Conservation (phyloP, 2,113 vertebrate species). For the Chaetodon auriga region DNA sequence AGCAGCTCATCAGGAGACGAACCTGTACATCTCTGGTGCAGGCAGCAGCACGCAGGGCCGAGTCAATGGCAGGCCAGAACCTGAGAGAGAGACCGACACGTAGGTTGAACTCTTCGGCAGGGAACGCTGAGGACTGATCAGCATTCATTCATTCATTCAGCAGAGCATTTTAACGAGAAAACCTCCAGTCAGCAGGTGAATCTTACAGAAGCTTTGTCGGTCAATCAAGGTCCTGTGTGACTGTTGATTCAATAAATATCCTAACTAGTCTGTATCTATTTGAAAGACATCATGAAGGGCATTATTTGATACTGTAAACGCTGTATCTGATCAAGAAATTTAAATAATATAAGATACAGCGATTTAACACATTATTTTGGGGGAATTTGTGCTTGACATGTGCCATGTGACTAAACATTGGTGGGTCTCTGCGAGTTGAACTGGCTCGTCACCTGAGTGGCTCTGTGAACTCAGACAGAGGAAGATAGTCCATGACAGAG, state of each 20-base stretch:
- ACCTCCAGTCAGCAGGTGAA: background rate
- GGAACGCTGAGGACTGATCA: too few species aligned
- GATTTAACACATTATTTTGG: background rate
- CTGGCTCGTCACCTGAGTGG: slow-evolving; percentile 75
- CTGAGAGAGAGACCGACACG: slow-evolving; percentile 61
- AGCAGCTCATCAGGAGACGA: slow-evolving; percentile 87
- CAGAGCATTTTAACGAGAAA: background rate
- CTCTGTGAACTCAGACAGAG: slow-evolving; percentile 77
- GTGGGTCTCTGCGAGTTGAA: background rate
- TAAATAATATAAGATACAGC: background rate
- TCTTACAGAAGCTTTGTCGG: background rate
- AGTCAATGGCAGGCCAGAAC: slow-evolving; percentile 87
- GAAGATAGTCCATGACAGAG: slow-evolving; percentile 88
- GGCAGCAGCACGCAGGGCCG: slow-evolving; percentile 78
- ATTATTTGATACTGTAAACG: background rate
- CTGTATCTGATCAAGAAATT: background rate
- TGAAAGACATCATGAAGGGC: too few species aligned
- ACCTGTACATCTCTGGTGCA: slow-evolving; percentile 82
- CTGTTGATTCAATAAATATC: too few species aligned
- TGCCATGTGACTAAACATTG: background rate
- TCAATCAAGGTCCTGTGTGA: background rate
- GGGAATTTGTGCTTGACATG: background rate
- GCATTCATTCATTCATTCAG: background rate
- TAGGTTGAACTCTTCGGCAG: background rate
- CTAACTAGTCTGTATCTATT: background rate